Conservation (phyloP, 2,113 vertebrate genomes). For the Larimichthys crocea region DNA sequence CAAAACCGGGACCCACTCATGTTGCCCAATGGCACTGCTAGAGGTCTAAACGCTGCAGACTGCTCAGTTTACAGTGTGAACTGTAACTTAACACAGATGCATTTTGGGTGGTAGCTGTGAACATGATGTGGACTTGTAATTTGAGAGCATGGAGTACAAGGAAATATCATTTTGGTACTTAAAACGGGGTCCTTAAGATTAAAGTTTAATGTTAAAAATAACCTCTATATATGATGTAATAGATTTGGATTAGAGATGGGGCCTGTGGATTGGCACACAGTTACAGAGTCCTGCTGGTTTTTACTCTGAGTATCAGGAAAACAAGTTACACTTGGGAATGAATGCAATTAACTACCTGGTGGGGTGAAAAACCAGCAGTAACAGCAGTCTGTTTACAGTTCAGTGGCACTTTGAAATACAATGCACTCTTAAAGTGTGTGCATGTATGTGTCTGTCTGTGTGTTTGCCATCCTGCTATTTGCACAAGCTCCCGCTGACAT, state of each 20-base stretch:
- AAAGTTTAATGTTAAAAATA: background rate
- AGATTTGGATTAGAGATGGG: background rate
- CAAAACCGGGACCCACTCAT: background rate
- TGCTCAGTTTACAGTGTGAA: background rate
- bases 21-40: background rate
- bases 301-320: background rate
- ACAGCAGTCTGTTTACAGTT: background rate
- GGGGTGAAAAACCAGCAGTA: slow-evolving; percentile 11
- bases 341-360: slow-evolving; percentile 31
- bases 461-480: background rate
- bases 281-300: background rate
- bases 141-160: background rate
- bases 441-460: background rate
- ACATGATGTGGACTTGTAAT: background rate
- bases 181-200: too few relatives aligned
- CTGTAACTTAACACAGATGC: background rate
- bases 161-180: background rate
- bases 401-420: background rate
- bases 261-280: too few relatives aligned
- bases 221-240: background rate
- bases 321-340: background rate
- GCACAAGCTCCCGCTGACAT: background rate
- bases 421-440: background rate
- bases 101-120: background rate
- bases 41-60: background rate